A percentile compares a stretch with the other conserved stretches of the same genome.
phyloP scores from a whole-genome alignment of 2,888 invertebrate genomes.

The Polyommatus iphigenia region DNA sequence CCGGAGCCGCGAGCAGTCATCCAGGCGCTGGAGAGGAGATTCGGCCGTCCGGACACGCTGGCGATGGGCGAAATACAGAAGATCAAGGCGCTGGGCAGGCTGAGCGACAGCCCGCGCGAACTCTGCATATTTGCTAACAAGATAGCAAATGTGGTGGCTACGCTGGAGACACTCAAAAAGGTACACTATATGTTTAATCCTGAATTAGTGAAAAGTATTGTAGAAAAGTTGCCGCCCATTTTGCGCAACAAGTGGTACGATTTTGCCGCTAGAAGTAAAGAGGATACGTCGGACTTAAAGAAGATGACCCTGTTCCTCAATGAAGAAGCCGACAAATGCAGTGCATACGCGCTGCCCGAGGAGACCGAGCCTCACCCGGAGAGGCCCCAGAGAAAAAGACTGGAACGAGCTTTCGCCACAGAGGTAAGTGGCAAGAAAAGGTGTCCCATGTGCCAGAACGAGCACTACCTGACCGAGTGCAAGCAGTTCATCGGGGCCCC shows the following conservation, averaged over 20 bases:
- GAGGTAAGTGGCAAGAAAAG: not conserved
- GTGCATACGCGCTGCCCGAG: not conserved
- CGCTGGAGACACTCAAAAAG: not conserved
- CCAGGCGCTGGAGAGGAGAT: no score
- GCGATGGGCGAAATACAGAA: not conserved
- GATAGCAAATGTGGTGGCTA: not conserved
- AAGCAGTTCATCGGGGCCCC: not conserved
- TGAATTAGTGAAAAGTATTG: not conserved
- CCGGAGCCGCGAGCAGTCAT: not conserved
- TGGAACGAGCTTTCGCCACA: not conserved
- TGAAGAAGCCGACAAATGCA: no score
- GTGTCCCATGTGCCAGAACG: not conserved
- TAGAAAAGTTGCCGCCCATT: not conserved
- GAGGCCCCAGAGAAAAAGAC: not conserved
- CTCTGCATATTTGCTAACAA: not conserved
- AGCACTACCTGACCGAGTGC: not conserved
- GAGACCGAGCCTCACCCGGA: not conserved
- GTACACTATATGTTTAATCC: not conserved
- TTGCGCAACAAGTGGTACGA: conserved; percentile 15
- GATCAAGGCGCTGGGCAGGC: not conserved
- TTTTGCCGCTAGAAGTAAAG: not conserved
- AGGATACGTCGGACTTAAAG: not conserved
- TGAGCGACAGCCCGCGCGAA: not conserved
- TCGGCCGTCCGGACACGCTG: not conserved
- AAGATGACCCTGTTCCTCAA: not conserved